Base-by-base conservation (phyloP, 92 coral and sea anemone genomes). In the Isaurus tuberculatus region DNA sequence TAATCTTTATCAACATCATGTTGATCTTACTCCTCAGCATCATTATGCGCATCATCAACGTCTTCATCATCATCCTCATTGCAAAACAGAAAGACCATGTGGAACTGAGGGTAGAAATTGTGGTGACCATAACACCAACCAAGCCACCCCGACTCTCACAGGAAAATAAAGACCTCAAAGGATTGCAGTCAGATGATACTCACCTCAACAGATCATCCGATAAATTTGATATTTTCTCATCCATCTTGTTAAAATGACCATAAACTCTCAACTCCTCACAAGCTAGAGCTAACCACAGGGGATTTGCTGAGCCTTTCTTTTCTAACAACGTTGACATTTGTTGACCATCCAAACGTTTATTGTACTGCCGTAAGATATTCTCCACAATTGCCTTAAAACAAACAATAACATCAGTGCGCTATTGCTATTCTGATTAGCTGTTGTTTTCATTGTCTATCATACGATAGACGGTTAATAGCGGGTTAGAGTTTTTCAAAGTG, bases 261-360 rank as follows among this genome's bases (percentile, higher is more conserved):
- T 87, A 97, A 20, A 97, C 99, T 60, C 99, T 87, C 22, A 97
- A 92, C 83, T 97, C 99, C 58, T 97, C 99, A 66, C 99, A 97
- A 8, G 99, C 99, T 32, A 97, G 71, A 9, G 99, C 91, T 40
- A 97, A 68, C 99, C 99, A 97, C 63, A 97, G 73, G 4, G 99
- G 99, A 55, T 97, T 97, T 4, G 98, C 95, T 11, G 99, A 97
- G 5, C 99, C 99, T 72, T 94, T 87, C 88, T 97, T 97, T 72
- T 92, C 90, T 48, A 97, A 70, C 22, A 97, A 75, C 57, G 91
- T 79, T 2, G 92, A 85, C 99, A 94, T 97, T 86, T 97, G 99
- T 29, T 95, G 90, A 3, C 90, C 94, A 81, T 97, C 99, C 71
- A 97, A 88, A 17, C 99, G 98, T 79, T 97, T 97, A 82, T 94